Evolutionary conservation across 1,140 invertebrate genomes (phyloP).

Genomic region (Apis mellifera): Amel_HAv3.1 CM009945.2:6795001-6795500

Average conservation of each 20-base stretch:
- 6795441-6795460: no score
- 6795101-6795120: conserved; percentile 13
- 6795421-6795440: not conserved
- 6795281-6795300: conserved; percentile 15
- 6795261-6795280: not conserved
- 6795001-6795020: no score
- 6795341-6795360: no score
- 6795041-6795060: conserved; percentile 30
- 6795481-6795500: not conserved
- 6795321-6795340: not conserved
- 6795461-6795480: no score
- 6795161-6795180: conserved; percentile 1
- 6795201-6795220: not conserved
- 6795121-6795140: not conserved
- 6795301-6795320: not conserved
- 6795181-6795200: no score
- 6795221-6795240: not conserved
- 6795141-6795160: not conserved
- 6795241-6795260: no score
- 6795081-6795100: not conserved
- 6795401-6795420: not conserved
- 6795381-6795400: not conserved
- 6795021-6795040: not conserved
- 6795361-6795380: not conserved
- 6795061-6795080: not conserved